Evolutionary conservation across 2,797 vertebrate genomes (phyloP).

Genomic region (Takifugu rubripes): DNA sequence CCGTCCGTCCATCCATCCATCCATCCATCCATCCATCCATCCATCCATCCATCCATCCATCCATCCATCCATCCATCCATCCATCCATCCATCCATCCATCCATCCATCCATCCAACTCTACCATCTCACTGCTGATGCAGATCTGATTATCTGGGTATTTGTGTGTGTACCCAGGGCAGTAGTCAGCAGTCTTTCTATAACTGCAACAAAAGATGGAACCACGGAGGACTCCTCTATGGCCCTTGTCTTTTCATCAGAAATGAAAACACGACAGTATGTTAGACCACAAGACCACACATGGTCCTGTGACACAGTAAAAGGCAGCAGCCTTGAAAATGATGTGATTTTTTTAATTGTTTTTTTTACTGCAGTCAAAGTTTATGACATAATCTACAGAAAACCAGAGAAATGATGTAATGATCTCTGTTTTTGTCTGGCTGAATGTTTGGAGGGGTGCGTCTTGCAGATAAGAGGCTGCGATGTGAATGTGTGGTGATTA

Average conservation of each 20-base stretch:
- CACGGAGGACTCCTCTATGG: constrained; percentile 10
- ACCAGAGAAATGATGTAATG: constrained; percentile 34
- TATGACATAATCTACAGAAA: constrained; percentile 29
- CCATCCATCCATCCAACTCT: too few relatives aligned
- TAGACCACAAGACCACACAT: constrained; percentile 58
- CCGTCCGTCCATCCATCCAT: too few relatives aligned
- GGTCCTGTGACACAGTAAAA: constrained; percentile 42
- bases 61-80: too few relatives aligned
- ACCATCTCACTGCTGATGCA: too few relatives aligned
- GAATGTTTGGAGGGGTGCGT: constrained; percentile 44
- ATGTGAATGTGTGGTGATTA: constrained; percentile 76
- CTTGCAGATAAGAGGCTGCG: constrained; percentile 48
- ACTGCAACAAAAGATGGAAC: too few relatives aligned
- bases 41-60: too few relatives aligned
- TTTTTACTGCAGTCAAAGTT: neutral
- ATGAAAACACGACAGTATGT: constrained; percentile 56
- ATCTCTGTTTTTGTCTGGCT: constrained; percentile 24
- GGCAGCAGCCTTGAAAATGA: constrained; percentile 9
- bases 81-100: too few relatives aligned
- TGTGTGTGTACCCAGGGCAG: constrained; percentile 7
- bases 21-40: too few relatives aligned
- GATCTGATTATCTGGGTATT: neutral
- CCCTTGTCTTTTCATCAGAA: constrained; percentile 61
- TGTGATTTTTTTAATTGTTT: neutral
- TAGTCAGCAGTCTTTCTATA: constrained; percentile 13